phyloP scores from a whole-genome alignment of 2,797 vertebrate species.

The Loris lydekkerianus region DNA sequence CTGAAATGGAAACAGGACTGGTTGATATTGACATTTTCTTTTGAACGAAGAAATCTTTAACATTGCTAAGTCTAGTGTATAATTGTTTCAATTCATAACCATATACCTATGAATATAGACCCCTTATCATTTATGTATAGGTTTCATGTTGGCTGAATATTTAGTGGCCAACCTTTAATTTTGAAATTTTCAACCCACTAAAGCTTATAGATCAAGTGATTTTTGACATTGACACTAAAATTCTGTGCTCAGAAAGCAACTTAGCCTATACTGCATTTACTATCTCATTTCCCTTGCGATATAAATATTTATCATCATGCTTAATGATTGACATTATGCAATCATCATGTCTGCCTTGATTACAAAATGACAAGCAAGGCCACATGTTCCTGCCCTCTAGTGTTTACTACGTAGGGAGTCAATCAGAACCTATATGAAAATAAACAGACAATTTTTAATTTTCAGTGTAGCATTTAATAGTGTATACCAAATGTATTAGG shows the following conservation, averaged over 20 bases:
- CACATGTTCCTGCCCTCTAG: background rate
- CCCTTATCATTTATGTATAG: rapidly evolving
- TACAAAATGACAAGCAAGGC: background rate
- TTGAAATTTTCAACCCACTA: background rate
- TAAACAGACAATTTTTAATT: background rate
- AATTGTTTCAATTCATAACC: background rate
- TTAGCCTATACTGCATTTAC: background rate
- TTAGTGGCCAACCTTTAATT: background rate
- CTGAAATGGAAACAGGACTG: background rate
- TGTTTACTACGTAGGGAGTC: background rate
- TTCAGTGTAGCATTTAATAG: background rate
- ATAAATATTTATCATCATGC: background rate
- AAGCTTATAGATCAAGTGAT: background rate
- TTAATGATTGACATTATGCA: background rate
- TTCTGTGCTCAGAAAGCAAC: background rate
- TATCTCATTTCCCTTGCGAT: background rate
- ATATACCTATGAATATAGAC: background rate
- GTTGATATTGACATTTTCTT: background rate
- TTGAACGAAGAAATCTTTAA: background rate
- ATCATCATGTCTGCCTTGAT: background rate
- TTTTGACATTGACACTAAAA: background rate
- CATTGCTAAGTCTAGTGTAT: background rate
- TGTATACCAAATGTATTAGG: background rate
- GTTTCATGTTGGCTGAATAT: background rate
- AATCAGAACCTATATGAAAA: background rate